Conservation (phyloP, 2,888 invertebrate genomes). For the Nasonia oneida region DNA sequence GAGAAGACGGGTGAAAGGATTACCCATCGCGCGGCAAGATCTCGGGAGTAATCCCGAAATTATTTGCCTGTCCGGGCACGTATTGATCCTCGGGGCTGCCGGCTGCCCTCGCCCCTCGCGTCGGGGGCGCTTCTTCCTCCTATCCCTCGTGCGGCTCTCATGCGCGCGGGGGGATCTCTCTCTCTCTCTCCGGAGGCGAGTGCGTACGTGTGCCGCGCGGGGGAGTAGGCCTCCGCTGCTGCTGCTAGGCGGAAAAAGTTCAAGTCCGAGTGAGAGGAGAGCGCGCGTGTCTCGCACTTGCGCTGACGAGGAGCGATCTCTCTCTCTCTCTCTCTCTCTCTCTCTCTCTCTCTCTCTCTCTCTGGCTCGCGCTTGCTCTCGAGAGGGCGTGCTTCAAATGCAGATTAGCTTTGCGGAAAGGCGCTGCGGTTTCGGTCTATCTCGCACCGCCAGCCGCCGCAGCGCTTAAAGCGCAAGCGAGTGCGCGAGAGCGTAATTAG, state of each 20-base stretch:
- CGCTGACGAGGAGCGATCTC: no score
- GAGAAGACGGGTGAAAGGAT: slow-evolving; percentile 37
- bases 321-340: no score
- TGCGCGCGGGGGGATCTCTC: slow-evolving; percentile 19
- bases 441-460: slow-evolving; percentile 32
- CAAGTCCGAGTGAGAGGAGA: slow-evolving; percentile 33
- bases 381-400: slow-evolving; percentile 67
- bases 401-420: slow-evolving; percentile 67
- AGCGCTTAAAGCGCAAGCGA: slow-evolving; percentile 61
- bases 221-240: neutral
- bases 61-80: slow-evolving; percentile 62
- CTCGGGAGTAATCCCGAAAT: slow-evolving; percentile 60
- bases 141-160: neutral
- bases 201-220: neutral
- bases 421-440: slow-evolving; percentile 39
- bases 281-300: neutral
- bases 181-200: slow-evolving; percentile 20
- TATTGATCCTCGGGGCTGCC: slow-evolving; percentile 57
- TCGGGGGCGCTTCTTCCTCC: neutral
- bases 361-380: neutral
- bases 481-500: slow-evolving; percentile 69
- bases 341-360: no score
- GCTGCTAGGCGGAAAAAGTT: slow-evolving; percentile 12
- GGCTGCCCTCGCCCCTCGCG: neutral
- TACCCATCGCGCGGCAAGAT: slow-evolving; percentile 44